Evolutionary conservation across 2,797 vertebrate genomes (phyloP).

Genomic region (Cephalopachus bancanus): DNA sequence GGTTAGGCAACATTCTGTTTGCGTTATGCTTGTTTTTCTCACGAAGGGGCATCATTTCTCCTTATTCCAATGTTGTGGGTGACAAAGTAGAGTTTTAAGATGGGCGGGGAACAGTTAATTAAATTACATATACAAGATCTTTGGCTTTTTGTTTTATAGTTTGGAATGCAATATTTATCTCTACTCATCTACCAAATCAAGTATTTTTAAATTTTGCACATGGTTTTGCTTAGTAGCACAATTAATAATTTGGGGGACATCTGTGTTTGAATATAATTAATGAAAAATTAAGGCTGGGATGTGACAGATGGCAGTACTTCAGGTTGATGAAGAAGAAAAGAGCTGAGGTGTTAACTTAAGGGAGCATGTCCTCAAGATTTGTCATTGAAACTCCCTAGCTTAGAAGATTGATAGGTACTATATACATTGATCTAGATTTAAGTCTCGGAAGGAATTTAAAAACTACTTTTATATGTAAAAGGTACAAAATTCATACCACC

Average conservation of each 20-base stretch:
- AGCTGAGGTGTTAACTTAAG: neutral
- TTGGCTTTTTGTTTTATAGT: neutral
- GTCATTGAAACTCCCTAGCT: neutral
- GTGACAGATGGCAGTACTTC: neutral
- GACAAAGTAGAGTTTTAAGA: neutral
- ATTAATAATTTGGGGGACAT: slow-evolving; percentile 45
- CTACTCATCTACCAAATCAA: neutral
- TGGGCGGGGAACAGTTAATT: neutral
- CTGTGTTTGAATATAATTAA: slow-evolving; percentile 37
- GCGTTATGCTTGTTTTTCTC: neutral
- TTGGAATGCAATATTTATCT: slow-evolving; percentile 1
- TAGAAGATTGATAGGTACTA: neutral
- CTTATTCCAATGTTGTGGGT: neutral
- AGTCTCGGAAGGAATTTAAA: slow-evolving; percentile 55
- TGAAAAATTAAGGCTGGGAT: slow-evolving; percentile 37
- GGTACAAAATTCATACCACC: neutral
- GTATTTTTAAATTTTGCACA: slow-evolving; percentile 14
- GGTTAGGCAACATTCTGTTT: neutral
- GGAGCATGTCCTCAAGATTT: neutral
- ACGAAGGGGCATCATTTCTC: neutral
- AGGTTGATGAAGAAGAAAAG: slow-evolving; percentile 37
- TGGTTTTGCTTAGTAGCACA: slow-evolving; percentile 53
- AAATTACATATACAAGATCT: neutral
- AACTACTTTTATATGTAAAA: slow-evolving; percentile 10
- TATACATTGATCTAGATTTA: slow-evolving; percentile 27